These are phyloP conservation scores for Sympetrum striolatum DNA, from an alignment of 2,888 invertebrate genomes.

Conservation along the genomic window DNA sequence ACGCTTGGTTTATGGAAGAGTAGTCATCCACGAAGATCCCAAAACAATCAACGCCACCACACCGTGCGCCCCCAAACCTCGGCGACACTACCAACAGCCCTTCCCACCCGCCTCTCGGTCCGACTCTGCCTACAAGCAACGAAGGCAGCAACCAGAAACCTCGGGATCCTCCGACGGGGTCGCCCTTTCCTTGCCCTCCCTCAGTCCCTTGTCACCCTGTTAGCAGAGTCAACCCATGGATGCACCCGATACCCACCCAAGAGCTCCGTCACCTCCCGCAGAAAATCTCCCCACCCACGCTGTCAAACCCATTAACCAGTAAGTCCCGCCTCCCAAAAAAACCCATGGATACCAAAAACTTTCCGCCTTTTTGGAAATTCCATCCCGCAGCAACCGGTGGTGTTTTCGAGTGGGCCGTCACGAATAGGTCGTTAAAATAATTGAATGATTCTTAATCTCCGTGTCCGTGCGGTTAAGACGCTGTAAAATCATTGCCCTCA, in stretches of 20 bases:
- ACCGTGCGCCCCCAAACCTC: no score
- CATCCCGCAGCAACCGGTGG: no score
- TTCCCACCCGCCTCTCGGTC: not conserved
- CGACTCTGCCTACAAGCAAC: not conserved
- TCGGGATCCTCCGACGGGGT: no score
- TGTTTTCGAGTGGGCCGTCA: no score
- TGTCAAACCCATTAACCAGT: not conserved
- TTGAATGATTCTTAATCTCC: no score
- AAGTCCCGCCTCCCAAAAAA: not conserved
- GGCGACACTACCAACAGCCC: not conserved
- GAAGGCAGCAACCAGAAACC: not conserved
- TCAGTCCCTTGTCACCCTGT: not conserved
- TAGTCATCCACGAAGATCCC: no score
- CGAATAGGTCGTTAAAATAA: no score
- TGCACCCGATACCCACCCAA: not conserved
- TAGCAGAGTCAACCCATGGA: not conserved
- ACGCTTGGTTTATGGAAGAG: no score
- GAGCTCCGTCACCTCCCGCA: not conserved
- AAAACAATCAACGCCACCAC: no score
- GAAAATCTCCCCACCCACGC: not conserved
- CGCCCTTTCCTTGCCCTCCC: not conserved
- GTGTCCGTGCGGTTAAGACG: no score
- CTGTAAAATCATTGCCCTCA: no score
- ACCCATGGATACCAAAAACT: no score
- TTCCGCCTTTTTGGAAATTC: not conserved